phyloP scores from a whole-genome alignment of 2,797 vertebrate genomes.

The Cottoperca gobio region DNA sequence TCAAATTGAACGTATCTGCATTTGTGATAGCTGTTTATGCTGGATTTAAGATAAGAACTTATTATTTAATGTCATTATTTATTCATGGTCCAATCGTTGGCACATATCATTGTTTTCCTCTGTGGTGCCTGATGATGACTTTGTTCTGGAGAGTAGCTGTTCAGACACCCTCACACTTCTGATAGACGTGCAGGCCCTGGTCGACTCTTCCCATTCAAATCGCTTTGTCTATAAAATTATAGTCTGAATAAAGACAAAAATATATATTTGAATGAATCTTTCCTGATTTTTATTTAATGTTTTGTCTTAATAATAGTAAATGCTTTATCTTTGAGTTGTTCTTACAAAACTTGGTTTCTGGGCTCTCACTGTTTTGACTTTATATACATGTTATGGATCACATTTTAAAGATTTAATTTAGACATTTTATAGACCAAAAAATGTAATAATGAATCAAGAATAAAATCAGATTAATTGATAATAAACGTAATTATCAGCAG shows the following conservation, averaged over 20 bases:
- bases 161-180: not conserved
- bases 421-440: not conserved
- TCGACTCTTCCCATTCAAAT: not conserved
- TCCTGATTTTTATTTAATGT: not conserved
- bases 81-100: constrained; percentile 57
- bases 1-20: too few relatives aligned
- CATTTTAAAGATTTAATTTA: not conserved
- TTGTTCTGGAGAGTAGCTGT: constrained; percentile 23
- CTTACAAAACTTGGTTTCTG: not conserved
- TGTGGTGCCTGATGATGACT: constrained; percentile 24
- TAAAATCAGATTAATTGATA: not conserved
- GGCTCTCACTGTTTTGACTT: not conserved
- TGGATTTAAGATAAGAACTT: too few relatives aligned
- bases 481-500: not conserved
- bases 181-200: not conserved
- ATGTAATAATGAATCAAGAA: not conserved
- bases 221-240: not conserved
- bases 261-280: too few relatives aligned
- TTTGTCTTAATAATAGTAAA: not conserved
- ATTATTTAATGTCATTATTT: constrained; percentile 64
- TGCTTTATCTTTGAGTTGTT: not conserved
- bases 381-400: not conserved
- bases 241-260: too few relatives aligned
- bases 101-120: constrained; percentile 39
- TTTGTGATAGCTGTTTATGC: too few relatives aligned